Base-by-base conservation (phyloP, 2,888 invertebrate species). In the Dione juno region DNA sequence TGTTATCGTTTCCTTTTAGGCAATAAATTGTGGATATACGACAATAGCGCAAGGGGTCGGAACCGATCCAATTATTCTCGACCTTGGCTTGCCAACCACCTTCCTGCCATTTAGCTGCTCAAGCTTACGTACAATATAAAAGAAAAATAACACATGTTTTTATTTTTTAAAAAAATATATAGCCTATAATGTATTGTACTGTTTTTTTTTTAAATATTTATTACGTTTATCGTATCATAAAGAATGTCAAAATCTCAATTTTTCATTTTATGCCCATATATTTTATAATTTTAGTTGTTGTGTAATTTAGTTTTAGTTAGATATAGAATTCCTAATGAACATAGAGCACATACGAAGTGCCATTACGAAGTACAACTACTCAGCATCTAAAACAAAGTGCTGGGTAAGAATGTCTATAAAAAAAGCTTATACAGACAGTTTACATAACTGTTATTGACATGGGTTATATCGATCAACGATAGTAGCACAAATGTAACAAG, bases 1-100 rank as follows among this genome's bases (percentile, higher is more conserved):
- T n/a, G 54, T 54, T 54, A 54, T 37, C 37, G 35, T 37, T 54
- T 54, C 37, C 54, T 37, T 54, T 54, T 37, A 5, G 54, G 54
- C 35, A 54, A 54, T 54, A 54, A 54, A 54, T 54, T 54, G 54
- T 54, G 35, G 54, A 54, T 37, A 54, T 54, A 54, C 54, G 54
- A 54, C 54, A 54, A 54, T 37, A 16, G 54, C 54, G 54, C 37
- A 54, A 10, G 37, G 54, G 54, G 54, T 54, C 54, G 54, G 54
- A 54, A 54, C 54, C 37, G 54, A 54, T 54, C 54, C 54, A 54
- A 54, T 54, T 54, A 37, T 54, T 37, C 54, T 10, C 54, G 37
- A 54, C 54, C 54, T 54, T 54, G 54, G 35, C 54, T 54, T 54
- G 54, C 11, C 54, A 37, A 54, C 37, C 37, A n/a, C 54, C 54